Evolutionary conservation across 2,113 vertebrate genomes (phyloP), one percentile per base, ranked within the genome.

Genomic region (Burhinus oedicnemus): DNA sequence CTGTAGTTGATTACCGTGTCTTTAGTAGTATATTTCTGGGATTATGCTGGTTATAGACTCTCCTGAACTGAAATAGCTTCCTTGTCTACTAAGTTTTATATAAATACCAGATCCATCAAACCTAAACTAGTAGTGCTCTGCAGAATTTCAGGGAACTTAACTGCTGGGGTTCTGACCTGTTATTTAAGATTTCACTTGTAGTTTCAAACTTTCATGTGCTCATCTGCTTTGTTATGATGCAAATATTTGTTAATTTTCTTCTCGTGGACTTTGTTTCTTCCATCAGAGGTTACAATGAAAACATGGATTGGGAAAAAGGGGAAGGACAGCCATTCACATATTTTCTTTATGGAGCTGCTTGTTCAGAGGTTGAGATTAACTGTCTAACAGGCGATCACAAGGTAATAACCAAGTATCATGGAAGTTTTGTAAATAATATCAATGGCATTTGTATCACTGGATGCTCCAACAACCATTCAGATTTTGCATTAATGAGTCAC

Each of bases 351-450:
- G 99, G 98, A 77, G 98, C 95, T 52, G 98, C 98, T 93, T 99
- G 98, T 97, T 98, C 98, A 13, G 99, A 99, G 87, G 99, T 99
- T 96, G 99, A 99, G 98, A 98, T 99, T 91, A 98, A 99, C 97
- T 99, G 98, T 84, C 98, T 99, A 64, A 99, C 99, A 0, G 99
- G 99, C 87, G 98, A 98, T 95, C 99, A 98, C 97, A 98, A 99
- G 99, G 99, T 99, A 97, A 92, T 88, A 91, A 86, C 14, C 54
- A 21, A 51, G 19, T 19, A 15, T 71, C 20, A 9, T 26, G 23
- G 74, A 78, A 51, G 8, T 78, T 83, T 54, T 78, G 47, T 34
- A 45, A 87, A 70, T 66, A 60, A 22, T 18, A 21, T 61, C 23
- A 36, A 18, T 34, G 26, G 83, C 21, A 7, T 60, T 66, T 40